Conservation (phyloP, 2,888 invertebrate genomes). For the Eilema depressum region DNA sequence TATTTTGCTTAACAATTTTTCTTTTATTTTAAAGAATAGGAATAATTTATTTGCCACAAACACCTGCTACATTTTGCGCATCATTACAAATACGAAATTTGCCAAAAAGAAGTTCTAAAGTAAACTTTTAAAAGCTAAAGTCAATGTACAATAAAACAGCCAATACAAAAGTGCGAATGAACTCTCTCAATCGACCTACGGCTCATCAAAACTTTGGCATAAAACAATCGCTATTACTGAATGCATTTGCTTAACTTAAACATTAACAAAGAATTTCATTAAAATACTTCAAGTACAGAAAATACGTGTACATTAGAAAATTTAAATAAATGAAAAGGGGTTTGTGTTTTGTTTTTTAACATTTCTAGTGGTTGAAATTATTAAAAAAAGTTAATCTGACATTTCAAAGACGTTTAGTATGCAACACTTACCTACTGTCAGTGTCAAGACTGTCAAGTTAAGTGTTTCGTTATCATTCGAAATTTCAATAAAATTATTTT, state of each 20-base stretch:
- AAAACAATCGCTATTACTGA: constrained; percentile 19
- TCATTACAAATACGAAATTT: not conserved
- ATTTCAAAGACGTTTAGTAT: not conserved
- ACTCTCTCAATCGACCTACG: constrained; percentile 13
- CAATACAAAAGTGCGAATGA: constrained; percentile 8
- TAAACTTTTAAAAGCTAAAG: not conserved
- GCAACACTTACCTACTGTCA: not conserved
- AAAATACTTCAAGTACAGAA: constrained; percentile 17
- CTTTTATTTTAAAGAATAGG: too few species aligned
- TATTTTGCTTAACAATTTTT: not conserved
- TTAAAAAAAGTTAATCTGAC: not conserved
- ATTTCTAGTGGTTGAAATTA: not conserved
- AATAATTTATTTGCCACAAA: too few species aligned
- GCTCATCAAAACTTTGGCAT: constrained; percentile 22
- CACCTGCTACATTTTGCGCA: not conserved
- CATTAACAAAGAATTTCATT: constrained; percentile 26
- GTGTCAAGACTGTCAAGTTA: not conserved
- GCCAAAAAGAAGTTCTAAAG: not conserved
- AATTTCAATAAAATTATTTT: not conserved
- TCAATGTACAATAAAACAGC: not conserved
- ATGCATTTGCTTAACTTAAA: constrained; percentile 25
- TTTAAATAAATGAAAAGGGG: not conserved
- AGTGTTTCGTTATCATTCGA: not conserved
- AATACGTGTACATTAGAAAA: not conserved
- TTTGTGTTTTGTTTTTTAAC: not conserved